Evolutionary conservation across 2,888 invertebrate genomes (phyloP), one percentile per base, ranked within the genome.

Genomic region (Drosophila kokeensis): DNA sequence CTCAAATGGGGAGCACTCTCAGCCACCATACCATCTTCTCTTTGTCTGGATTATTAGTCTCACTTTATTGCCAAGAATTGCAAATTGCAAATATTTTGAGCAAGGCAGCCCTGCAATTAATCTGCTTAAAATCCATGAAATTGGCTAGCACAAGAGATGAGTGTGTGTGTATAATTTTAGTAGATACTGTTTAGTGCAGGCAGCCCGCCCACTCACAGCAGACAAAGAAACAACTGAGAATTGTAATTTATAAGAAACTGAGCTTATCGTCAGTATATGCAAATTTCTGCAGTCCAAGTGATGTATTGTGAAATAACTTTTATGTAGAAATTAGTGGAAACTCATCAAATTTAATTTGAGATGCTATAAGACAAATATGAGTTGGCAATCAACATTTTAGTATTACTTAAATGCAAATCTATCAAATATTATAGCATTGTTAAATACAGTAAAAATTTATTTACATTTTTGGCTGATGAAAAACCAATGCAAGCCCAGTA

Each of bases 111-210:
- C 49, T 29, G 74, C 71, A 86, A 83, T 87, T 75, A 86, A 80
- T 72, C 68, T 76, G 86, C 57, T 73, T 87, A 77, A 76, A 50
- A 70, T 48, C 77, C 83, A 83, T 87, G 70, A 85, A 87, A 87
- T 80, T 79, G 64, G 55, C 49, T 68, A 38, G 18, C 24, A 34
- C 65, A 54, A 48, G 49, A 63, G 32, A 60, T 68, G 53, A 61
- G 32, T 42, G 3, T 53, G n/a, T 4, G n/a, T 49, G 24, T 52
- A 59, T 62, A 8, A 54, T 54, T 54, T 49, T 24, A 38, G 34
- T 24, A 49, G 48, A 52, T 36, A 54, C 45, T 21, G 8, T n/a
- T 27, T 54, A 32, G 38, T 8, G 32, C 38, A 55, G 10, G 32
- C 49, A 48, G 13, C 67, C 42, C 45, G 53, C 36, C 38, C 38